These are phyloP conservation scores for Drosophila fulvimacula DNA, from an alignment of 2,888 invertebrate species.

Conservation along the genomic window DNA sequence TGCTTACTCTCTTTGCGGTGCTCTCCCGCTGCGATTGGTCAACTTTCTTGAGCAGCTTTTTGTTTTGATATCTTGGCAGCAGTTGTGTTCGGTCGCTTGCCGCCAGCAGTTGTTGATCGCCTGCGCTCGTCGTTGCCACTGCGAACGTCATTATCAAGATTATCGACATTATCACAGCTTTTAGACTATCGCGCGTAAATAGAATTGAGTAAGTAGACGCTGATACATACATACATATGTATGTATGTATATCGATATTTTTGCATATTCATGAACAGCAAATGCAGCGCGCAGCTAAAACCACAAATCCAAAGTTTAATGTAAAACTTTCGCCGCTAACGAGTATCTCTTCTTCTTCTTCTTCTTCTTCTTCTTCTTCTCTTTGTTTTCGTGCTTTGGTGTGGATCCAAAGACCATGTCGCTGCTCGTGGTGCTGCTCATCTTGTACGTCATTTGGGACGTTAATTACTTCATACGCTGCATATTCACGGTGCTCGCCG, in stretches of 20 bases:
- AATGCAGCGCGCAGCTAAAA: constrained; percentile 8
- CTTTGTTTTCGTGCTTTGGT: constrained; percentile 6
- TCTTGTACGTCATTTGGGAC: constrained; percentile 91
- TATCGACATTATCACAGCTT: constrained; percentile 18
- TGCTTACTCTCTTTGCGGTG: not conserved
- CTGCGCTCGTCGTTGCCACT: not conserved
- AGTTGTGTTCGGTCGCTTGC: constrained; percentile 51
- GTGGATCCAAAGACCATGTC: constrained; percentile 55
- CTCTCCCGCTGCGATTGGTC: constrained; percentile 10
- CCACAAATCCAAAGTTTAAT: constrained; percentile 4
- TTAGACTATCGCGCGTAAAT: constrained; percentile 8
- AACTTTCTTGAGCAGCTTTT: constrained; percentile 39
- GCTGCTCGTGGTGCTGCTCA: constrained; percentile 75
- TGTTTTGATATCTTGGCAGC: constrained; percentile 31
- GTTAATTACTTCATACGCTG: constrained; percentile 92
- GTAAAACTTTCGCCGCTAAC: constrained; percentile 57
- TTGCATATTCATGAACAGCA: constrained; percentile 5
- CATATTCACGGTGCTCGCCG: constrained; percentile 89
- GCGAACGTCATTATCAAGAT: not conserved
- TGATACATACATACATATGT: not conserved
- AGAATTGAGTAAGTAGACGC: constrained; percentile 12
- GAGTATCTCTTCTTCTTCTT: constrained; percentile 21
- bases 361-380: no score
- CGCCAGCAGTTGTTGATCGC: constrained; percentile 28
- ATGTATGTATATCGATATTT: constrained; percentile 1